Percentiles rank a stretch among this genome's conserved stretches.
Evolutionary conservation across 2,113 vertebrate species (phyloP).

Genomic region (Campylomormyrus tamandua): DNA sequence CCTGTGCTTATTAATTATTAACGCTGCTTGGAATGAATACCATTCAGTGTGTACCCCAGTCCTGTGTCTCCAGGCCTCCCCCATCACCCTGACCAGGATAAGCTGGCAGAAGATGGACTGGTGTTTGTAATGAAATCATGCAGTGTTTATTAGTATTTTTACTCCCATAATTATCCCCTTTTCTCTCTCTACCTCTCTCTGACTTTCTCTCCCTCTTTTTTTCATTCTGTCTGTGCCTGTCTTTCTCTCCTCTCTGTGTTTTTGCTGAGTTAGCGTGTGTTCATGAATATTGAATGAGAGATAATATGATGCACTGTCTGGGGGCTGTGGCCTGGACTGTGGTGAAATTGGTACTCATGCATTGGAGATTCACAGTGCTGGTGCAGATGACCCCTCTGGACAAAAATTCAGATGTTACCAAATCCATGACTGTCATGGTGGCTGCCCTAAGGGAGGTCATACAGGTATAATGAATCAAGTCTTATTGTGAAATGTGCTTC

Average conservation of each 20-base stretch:
- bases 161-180: neutral
- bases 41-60: neutral
- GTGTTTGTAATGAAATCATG: constrained; percentile 4
- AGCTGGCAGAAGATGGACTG: neutral
- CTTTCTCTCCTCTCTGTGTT: neutral
- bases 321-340: neutral
- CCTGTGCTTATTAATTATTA: constrained; percentile 16
- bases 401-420: neutral
- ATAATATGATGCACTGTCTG: neutral
- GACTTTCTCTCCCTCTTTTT: neutral
- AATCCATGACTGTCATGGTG: neutral
- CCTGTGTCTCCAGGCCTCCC: neutral
- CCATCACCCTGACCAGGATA: neutral
- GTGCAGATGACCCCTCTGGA: neutral
- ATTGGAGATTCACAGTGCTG: neutral
- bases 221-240: neutral
- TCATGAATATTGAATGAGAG: constrained; percentile 26
- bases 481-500: neutral
- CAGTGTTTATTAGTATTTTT: neutral
- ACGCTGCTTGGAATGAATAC: constrained; percentile 3
- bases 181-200: neutral
- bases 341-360: neutral
- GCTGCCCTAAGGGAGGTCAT: neutral
- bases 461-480: neutral
- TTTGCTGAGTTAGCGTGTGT: neutral